Percentiles rank a stretch among this genome's conserved stretches.
These are phyloP conservation scores for Copsychus sechellarum DNA, from an alignment of 2,113 vertebrate genomes.

Conservation along the genomic window DNA sequence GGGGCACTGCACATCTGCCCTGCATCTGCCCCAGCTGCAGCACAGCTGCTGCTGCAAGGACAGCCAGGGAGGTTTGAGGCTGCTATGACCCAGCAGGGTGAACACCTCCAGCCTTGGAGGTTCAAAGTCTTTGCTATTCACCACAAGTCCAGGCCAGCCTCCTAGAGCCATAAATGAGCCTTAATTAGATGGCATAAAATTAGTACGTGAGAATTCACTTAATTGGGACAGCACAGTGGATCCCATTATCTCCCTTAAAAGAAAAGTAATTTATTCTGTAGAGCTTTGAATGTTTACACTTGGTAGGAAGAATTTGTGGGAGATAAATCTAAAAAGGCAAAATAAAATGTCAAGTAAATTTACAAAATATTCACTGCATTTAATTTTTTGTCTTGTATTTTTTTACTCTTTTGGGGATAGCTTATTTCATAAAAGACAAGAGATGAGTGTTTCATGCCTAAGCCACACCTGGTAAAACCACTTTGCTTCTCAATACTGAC, in stretches of 20 bases:
- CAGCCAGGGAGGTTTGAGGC: rapidly evolving
- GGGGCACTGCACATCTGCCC: not conserved
- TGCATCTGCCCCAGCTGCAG: not conserved
- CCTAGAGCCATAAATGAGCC: not conserved
- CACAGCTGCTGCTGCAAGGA: not conserved
- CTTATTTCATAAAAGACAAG: not conserved
- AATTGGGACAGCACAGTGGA: not conserved
- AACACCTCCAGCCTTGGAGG: not conserved
- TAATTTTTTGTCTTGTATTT: not conserved
- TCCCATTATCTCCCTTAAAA: not conserved
- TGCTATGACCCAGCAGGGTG: not conserved
- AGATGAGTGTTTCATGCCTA: not conserved
- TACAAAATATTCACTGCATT: not conserved
- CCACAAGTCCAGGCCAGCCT: not conserved
- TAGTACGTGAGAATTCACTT: not conserved
- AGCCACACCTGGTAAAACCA: not conserved
- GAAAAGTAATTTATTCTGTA: not conserved
- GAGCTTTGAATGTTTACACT: not conserved
- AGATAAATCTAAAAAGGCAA: not conserved
- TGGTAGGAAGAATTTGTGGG: not conserved
- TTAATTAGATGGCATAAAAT: constrained; percentile 38
- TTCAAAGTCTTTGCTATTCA: not conserved
- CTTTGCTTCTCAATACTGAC: not conserved
- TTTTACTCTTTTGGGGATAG: not conserved
- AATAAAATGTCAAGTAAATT: not conserved